Evolutionary conservation across 2,888 invertebrate species (phyloP).

Genomic region (Pristionchus mayeri): DNA sequence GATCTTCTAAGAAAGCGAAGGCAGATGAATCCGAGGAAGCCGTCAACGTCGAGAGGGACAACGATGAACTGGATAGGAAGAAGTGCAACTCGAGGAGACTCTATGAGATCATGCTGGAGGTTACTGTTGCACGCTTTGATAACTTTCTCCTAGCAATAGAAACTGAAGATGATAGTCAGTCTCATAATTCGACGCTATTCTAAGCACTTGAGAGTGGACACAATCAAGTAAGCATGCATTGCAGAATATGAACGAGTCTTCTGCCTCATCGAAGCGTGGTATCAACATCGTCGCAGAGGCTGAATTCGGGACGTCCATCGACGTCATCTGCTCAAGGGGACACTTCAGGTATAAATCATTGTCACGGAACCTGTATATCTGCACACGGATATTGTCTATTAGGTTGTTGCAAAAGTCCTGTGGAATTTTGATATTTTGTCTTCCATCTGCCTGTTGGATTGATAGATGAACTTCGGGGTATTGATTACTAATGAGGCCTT

Average conservation of each 20-base stretch:
- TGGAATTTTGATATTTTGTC: too few species aligned
- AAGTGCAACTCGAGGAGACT: conserved; percentile 43
- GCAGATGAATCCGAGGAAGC: background rate
- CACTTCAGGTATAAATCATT: conserved; percentile 65
- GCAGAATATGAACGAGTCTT: conserved; percentile 70
- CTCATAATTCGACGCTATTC: too few species aligned
- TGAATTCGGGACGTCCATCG: conserved; percentile 69
- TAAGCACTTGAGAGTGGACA: background rate
- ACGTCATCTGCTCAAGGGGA: conserved; percentile 71
- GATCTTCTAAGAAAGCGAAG: background rate
- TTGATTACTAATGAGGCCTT: too few species aligned
- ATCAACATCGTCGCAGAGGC: conserved; percentile 65
- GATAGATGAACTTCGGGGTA: too few species aligned
- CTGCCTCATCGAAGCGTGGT: conserved; percentile 68
- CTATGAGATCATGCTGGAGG: conserved; percentile 45
- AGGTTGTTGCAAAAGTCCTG: too few species aligned
- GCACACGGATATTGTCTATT: too few species aligned
- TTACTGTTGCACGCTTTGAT: too few species aligned
- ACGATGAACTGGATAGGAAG: conserved; percentile 34
- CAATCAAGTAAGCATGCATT: conserved; percentile 45
- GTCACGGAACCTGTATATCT: too few species aligned
- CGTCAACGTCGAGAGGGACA: background rate
- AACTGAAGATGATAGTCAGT: too few species aligned
- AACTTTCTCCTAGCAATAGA: too few species aligned
- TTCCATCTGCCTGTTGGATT: too few species aligned